Evolutionary conservation across 37 sponge, comb jelly and placozoan genomes (phyloP).

Genomic region (Ianthella basta): DNA sequence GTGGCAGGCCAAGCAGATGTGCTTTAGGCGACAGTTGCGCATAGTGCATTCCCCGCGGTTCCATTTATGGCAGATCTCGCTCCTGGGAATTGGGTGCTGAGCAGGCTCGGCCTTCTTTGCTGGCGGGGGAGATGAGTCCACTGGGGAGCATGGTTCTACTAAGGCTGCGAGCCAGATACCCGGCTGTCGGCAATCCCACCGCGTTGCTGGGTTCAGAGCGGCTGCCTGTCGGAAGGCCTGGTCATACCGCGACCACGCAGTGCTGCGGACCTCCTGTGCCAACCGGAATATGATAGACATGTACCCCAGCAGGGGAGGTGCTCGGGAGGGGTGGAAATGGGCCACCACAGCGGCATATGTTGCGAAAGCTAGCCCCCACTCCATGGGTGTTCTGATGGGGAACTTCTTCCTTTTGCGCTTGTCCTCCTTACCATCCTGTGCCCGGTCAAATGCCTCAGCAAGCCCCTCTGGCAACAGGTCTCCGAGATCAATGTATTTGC

Average conservation of each 20-base stretch:
- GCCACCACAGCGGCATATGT: background rate
- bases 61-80: background rate
- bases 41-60: conserved; percentile 4
- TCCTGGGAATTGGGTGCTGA: background rate
- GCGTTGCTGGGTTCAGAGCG: conserved; percentile 8
- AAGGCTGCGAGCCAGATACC: conserved; percentile 12
- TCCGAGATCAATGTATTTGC: conserved; percentile 15
- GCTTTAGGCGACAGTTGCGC: background rate
- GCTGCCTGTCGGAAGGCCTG: conserved; percentile 24
- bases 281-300: conserved; percentile 6
- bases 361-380: conserved; percentile 20
- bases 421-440: conserved; percentile 7
- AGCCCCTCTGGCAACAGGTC: conserved; percentile 31
- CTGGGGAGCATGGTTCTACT: background rate
- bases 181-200: conserved; percentile 1
- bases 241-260: background rate
- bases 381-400: conserved; percentile 6
- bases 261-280: conserved; percentile 1
- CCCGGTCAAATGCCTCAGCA: conserved; percentile 12
- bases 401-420: background rate
- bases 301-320: background rate
- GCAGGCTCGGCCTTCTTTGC: background rate
- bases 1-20: conserved; percentile 8
- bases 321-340: background rate
- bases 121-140: background rate